Conservation (phyloP, 1,140 invertebrate genomes). For the Lutraria rhynchaena region DNA sequence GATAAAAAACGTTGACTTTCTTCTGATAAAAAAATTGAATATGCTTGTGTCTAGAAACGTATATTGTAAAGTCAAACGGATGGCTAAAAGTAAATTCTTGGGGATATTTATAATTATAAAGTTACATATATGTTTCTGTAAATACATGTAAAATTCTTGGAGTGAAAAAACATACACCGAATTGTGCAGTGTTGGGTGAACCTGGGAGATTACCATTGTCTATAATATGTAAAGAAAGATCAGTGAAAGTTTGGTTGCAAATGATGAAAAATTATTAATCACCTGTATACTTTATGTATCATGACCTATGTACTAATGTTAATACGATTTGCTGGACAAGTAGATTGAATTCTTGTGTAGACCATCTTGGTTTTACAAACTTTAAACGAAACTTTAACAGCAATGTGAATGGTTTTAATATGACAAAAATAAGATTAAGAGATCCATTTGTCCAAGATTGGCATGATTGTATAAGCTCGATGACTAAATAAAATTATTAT, state of each 20-base stretch:
- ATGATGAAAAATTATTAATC: conserved; percentile 9
- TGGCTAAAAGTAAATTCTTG: no score
- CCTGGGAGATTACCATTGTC: conserved; percentile 28
- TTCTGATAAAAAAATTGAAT: no score
- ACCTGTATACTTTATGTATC: conserved; percentile 7
- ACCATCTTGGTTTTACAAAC: background rate
- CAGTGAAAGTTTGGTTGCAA: conserved; percentile 30
- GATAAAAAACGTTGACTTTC: no score
- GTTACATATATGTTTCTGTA: conserved; percentile 38
- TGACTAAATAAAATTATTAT: conserved; percentile 7
- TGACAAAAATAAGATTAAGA: background rate
- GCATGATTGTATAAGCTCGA: background rate
- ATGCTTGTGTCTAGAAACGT: no score
- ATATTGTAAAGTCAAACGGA: no score
- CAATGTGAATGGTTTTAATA: background rate
- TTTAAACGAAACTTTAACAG: background rate
- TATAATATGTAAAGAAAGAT: conserved; percentile 27
- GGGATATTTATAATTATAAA: conserved; percentile 32
- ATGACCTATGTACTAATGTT: background rate
- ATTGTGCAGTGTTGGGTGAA: conserved; percentile 19
- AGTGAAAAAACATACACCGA: conserved; percentile 20
- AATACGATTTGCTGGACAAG: background rate
- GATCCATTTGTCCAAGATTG: conserved; percentile 5
- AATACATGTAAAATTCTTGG: conserved; percentile 27
- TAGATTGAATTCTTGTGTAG: background rate